Conservation (phyloP, 37 sponge, comb jelly and placozoan species). For the Halichondria panicea region DNA sequence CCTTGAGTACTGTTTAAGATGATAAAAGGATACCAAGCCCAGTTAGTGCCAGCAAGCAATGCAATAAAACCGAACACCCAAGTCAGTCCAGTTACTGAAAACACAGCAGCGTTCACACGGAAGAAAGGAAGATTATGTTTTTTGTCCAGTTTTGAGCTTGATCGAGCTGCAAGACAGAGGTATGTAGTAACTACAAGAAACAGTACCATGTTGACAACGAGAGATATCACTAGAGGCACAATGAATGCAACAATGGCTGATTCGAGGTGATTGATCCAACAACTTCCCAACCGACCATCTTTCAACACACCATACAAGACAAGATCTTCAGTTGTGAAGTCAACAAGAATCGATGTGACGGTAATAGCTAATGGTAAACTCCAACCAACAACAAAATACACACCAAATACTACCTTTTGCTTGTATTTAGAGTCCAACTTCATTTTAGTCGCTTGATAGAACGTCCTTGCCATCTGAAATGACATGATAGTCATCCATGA, state of each 20-base stretch:
- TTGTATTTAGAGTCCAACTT: background rate
- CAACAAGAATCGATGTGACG: background rate
- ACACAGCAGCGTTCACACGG: conserved; percentile 9
- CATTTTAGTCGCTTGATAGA: background rate
- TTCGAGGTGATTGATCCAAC: conserved; percentile 39
- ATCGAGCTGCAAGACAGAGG: background rate
- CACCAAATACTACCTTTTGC: conserved; percentile 2
- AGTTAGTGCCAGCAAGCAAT: conserved; percentile 8
- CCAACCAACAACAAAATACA: conserved; percentile 55
- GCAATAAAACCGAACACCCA: conserved; percentile 68
- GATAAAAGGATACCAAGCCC: conserved; percentile 66
- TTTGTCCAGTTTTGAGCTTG: background rate
- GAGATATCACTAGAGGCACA: background rate
- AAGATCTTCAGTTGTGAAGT: conserved; percentile 25
- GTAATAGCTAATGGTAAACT: conserved; percentile 15
- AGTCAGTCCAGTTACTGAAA: conserved; percentile 33
- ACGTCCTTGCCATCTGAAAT: conserved; percentile 11
- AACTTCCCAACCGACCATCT: background rate
- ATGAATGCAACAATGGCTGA: conserved; percentile 34
- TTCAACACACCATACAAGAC: conserved; percentile 33
- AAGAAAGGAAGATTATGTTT: background rate
- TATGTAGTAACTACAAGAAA: conserved; percentile 3
- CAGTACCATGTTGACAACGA: conserved; percentile 12
- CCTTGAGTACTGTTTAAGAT: conserved; percentile 60
- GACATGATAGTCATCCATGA: conserved; percentile 55